A percentile compares a stretch with the other conserved stretches of the same genome.
These are phyloP conservation scores for Macrotus californicus DNA, from an alignment of 2,113 vertebrate genomes.

Conservation along the genomic window DNA sequence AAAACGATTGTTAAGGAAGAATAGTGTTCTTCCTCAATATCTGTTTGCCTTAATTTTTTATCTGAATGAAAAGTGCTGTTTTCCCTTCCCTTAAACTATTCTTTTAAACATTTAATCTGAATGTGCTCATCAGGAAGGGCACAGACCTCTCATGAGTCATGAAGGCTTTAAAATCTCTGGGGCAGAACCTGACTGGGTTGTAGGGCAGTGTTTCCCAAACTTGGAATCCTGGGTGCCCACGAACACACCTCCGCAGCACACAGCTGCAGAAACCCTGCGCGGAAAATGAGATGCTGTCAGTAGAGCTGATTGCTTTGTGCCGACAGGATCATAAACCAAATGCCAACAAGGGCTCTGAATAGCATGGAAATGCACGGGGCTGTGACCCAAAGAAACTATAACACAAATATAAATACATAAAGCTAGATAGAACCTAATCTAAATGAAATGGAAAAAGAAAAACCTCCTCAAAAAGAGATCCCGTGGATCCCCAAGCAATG, in stretches of 20 bases:
- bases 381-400: background rate
- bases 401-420: background rate
- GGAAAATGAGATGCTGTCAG: background rate
- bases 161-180: background rate
- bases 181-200: background rate
- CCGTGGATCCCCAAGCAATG: background rate
- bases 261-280: background rate
- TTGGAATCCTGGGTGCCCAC: background rate
- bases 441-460: background rate
- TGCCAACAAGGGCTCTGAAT: background rate
- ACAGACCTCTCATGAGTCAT: background rate
- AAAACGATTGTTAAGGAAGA: background rate
- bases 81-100: background rate
- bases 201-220: background rate
- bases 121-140: background rate
- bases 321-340: background rate
- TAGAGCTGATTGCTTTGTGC: background rate
- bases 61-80: background rate
- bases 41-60: background rate
- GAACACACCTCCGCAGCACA: background rate
- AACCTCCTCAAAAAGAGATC: background rate
- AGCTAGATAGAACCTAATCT: background rate
- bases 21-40: background rate
- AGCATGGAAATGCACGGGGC: accelerated
- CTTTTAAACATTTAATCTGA: background rate